Conservation (phyloP, 2,888 invertebrate species). For the Xestobium rufovillosum region DNA sequence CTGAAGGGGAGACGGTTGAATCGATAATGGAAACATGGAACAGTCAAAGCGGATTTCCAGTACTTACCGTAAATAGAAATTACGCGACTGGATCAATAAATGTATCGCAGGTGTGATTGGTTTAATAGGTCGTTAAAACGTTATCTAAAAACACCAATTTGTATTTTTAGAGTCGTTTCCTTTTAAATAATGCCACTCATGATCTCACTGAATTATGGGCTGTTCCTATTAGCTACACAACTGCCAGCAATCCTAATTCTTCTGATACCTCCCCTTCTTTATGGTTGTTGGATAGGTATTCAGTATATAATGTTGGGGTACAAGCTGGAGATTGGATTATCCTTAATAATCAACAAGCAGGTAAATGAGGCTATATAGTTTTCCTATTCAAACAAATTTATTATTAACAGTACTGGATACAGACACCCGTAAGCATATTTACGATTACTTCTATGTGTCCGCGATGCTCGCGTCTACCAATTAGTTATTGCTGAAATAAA, state of each 20-base stretch:
- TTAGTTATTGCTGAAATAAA: too few relatives aligned
- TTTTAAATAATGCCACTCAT: slow-evolving; percentile 1
- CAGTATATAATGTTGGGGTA: not conserved
- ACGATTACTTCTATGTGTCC: too few relatives aligned
- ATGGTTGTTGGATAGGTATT: slow-evolving; percentile 43
- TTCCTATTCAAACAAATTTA: too few relatives aligned
- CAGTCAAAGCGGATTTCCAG: slow-evolving; percentile 74
- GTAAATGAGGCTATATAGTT: too few relatives aligned
- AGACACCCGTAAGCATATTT: too few relatives aligned
- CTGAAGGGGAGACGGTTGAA: slow-evolving; percentile 56
- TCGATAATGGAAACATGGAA: slow-evolving; percentile 84
- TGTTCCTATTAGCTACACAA: slow-evolving; percentile 56
- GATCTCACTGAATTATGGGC: slow-evolving; percentile 46
- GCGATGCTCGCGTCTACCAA: too few relatives aligned
- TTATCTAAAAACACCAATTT: not conserved
- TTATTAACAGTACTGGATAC: too few relatives aligned
- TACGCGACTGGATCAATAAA: slow-evolving; percentile 49
- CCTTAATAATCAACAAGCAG: slow-evolving; percentile 66
- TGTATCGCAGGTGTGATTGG: slow-evolving; percentile 49
- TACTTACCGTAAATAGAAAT: slow-evolving; percentile 57
- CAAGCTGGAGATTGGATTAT: slow-evolving; percentile 51
- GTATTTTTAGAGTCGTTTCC: not conserved
- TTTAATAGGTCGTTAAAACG: not conserved
- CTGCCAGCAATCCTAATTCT: slow-evolving; percentile 44
- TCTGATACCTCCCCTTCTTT: slow-evolving; percentile 45